Base-by-base conservation (phyloP, 2,113 vertebrate species). In the Salvelinus namaycush region DNA sequence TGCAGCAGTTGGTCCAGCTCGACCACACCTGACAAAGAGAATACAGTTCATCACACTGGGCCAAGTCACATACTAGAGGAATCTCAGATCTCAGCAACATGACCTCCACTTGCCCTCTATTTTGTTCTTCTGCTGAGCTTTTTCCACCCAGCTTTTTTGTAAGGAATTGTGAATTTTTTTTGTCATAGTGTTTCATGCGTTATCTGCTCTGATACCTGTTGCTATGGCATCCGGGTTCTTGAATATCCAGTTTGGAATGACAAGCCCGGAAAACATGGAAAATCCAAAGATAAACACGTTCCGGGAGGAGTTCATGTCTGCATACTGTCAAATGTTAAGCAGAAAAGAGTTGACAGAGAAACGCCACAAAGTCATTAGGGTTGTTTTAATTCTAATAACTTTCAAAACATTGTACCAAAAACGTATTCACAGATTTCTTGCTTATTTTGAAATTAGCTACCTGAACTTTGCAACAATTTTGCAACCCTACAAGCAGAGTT, bases 231-330 rank as follows among this genome's bases (percentile, higher is more conserved):
- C 74, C 0, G 92, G 78, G 72, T 98, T 95, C 76, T 96, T 95
- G 8, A 89, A 85, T 74, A 97, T 92, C 98, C 97, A 98, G 89
- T 91, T 95, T 54, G 98, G 98, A 90, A 99, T 81, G 0, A 94
- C 90, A 49, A 99, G 91, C 16, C 93, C 97, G 87, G 91, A 88
- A 88, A 95, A 99, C 79, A 98, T 92, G 87, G 97, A 97, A 91
- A 99, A 99, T 83, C 98, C 98, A 84, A 98, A 98, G 74, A 99
- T 93, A 76, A 98, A 99, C 89, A 98, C 93, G 89, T 98, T 99
- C 82, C 98, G 90, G 71, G 97, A 96, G 2, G 97, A 98, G 88
- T 99, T 99, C 97, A 99, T 97, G 82, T 98, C 94, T 72, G 94
- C 88, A 22, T 96, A 98, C 98, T 99, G 89, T 18, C 24, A 81